Base-by-base conservation (phyloP, 2,113 vertebrate genomes). In the Scytalopus superciliaris region DNA sequence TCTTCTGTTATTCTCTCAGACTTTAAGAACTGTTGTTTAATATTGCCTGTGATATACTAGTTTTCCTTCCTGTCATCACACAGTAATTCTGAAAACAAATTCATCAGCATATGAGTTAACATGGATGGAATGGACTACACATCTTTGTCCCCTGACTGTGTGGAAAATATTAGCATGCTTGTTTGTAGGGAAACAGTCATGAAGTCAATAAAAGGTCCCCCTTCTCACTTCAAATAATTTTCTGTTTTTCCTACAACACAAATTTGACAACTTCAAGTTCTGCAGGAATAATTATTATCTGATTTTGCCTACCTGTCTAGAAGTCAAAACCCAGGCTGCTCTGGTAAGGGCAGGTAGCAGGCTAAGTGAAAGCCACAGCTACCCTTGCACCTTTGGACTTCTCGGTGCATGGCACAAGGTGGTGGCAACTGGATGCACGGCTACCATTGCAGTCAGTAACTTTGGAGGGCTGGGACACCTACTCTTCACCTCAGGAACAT, bases 341-440 rank as follows among this genome's bases (percentile, higher is more conserved):
- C 56, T 27, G 66, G 7, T 24, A 59, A 49, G 40, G 79, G 39
- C n/a, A 81, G 21, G 37, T 31, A 72, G 69, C 31, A 39, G 31
- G 11, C 4, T 4, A 47, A 63, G 31, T 3, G 30, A 56, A 69
- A 78, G 55, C 19, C 72, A 35, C 40, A 19, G 53, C 25, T 30
- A 28, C 49, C 40, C 44, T 40, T 5, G 16, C 14, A 39, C 50
- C 55, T 25, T 24, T 39, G 44, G 33, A 39, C 50, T 44, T 59
- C 39, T 33, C 5, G 1, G 47, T 28, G 62, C 1, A 2, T 6
- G 13, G 52, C 4, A 33, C 12, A 39, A 55, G 37, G 33, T 2
- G 7, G 35, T 49, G 47, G 47, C 47, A 53, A 31, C 15, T 15
- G 50, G 11, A 40, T 35, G 42, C 7, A 30, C 14, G 14, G 47